These are phyloP conservation scores for Bergia sp. DNA, from an alignment of 92 coral and sea anemone species.

Conservation along the genomic window DNA sequence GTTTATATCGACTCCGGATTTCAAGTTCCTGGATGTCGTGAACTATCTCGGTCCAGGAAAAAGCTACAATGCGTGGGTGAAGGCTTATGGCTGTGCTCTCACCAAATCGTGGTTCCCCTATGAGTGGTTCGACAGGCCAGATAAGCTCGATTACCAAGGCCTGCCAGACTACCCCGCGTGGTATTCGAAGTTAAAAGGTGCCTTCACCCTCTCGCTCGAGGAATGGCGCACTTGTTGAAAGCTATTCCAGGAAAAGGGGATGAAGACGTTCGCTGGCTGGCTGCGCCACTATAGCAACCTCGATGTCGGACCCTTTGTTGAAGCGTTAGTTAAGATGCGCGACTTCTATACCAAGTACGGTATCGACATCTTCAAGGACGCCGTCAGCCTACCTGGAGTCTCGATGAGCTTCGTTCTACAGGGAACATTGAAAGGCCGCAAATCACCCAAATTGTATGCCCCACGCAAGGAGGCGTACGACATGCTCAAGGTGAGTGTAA, in stretches of 20 bases:
- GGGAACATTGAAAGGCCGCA: neutral
- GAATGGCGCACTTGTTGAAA: neutral
- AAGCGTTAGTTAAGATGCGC: conserved; percentile 5
- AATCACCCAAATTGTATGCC: neutral
- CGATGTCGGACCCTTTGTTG: neutral
- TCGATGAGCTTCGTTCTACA: conserved; percentile 32
- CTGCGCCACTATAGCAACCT: neutral
- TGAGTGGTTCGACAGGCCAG: conserved; percentile 25
- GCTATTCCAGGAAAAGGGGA: too few relatives aligned
- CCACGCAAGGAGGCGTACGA: neutral
- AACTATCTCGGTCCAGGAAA: neutral
- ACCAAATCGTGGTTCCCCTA: conserved; percentile 7
- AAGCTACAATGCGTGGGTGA: conserved; percentile 29
- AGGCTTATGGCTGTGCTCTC: conserved; percentile 4
- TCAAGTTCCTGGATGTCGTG: conserved; percentile 1
- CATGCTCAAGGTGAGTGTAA: neutral
- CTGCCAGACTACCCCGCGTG: conserved; percentile 15
- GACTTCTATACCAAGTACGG: neutral
- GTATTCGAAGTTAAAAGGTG: conserved; percentile 13
- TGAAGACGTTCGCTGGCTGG: conserved; percentile 8
- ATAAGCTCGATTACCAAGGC: neutral
- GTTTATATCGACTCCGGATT: neutral
- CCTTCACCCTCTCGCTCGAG: neutral
- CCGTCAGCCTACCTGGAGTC: conserved; percentile 24
- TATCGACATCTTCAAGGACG: conserved; percentile 27